Conservation (phyloP, 2,113 vertebrate genomes). For the Scortum barcoo region DNA sequence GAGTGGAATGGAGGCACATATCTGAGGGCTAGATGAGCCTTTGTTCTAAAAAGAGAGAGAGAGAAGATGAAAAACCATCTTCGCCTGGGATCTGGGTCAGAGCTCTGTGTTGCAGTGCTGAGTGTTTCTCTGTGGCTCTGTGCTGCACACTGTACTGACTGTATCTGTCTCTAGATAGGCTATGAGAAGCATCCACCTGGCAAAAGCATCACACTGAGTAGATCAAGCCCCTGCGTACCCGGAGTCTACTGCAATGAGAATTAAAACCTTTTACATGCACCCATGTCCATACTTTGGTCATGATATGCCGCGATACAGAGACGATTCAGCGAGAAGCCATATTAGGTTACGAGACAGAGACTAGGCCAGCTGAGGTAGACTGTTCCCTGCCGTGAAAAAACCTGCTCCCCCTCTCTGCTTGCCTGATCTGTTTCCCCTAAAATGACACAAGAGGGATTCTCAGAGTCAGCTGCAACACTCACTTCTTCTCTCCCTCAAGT, state of each 20-base stretch:
- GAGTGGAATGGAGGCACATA: conserved; percentile 67
- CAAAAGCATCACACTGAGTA: conserved; percentile 31
- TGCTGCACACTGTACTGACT: conserved; percentile 56
- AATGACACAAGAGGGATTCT: conserved; percentile 50
- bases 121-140: conserved; percentile 49
- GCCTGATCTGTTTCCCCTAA: conserved; percentile 37
- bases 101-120: conserved; percentile 64
- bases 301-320: conserved; percentile 41
- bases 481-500: conserved; percentile 26
- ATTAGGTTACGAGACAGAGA: conserved; percentile 46
- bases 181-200: conserved; percentile 34
- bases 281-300: conserved; percentile 1
- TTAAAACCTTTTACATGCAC: conserved; percentile 45
- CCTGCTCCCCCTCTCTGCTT: conserved; percentile 18
- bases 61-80: conserved; percentile 72
- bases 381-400: conserved; percentile 40
- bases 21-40: conserved; percentile 77
- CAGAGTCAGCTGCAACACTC: conserved; percentile 34
- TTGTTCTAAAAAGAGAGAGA: conserved; percentile 78
- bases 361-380: conserved; percentile 44
- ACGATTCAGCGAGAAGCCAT: conserved; percentile 59
- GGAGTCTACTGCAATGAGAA: conserved; percentile 40
- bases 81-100: conserved; percentile 82
- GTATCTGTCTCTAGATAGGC: conserved; percentile 55
- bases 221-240: conserved; percentile 39